These are phyloP conservation scores for Patiria miniata DNA, from an alignment of 35 echinoderm and acorn worm species.

Conservation along the genomic window DNA sequence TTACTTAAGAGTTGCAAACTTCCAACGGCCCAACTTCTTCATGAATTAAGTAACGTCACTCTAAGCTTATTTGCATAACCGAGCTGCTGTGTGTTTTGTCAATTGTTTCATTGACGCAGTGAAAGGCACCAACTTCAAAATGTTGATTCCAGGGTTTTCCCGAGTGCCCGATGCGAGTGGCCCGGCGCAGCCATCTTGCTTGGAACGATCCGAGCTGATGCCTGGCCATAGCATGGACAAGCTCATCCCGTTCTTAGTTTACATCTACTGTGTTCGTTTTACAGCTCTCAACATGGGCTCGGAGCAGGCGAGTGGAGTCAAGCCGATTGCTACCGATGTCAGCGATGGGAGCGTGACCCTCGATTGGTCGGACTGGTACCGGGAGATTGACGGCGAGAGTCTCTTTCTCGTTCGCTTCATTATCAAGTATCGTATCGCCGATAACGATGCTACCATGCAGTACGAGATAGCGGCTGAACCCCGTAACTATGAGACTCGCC, in stretches of 20 bases:
- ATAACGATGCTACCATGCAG: background rate
- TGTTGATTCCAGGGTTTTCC: constrained; percentile 12
- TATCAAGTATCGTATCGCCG: constrained; percentile 42
- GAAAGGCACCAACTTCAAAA: background rate
- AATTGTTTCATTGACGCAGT: no score
- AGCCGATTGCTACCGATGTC: constrained; percentile 9
- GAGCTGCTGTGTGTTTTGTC: no score
- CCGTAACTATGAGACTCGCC: constrained; percentile 36
- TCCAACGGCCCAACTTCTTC: no score
- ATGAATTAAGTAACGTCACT: no score
- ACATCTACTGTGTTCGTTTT: constrained; percentile 21
- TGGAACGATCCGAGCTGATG: background rate
- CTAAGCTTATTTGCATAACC: no score
- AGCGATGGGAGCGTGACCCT: constrained; percentile 26
- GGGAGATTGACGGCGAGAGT: background rate
- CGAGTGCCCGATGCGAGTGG: background rate
- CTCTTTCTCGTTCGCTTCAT: constrained; percentile 4
- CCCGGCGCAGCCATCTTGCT: background rate
- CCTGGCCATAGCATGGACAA: background rate
- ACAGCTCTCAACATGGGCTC: background rate
- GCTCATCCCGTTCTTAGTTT: background rate
- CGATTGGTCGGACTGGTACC: constrained; percentile 50
- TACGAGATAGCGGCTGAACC: constrained; percentile 36
- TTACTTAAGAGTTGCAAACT: no score
- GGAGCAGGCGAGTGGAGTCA: background rate